phyloP scores from a whole-genome alignment of 2,113 vertebrate genomes.

The Dolichotis patagonum region DNA sequence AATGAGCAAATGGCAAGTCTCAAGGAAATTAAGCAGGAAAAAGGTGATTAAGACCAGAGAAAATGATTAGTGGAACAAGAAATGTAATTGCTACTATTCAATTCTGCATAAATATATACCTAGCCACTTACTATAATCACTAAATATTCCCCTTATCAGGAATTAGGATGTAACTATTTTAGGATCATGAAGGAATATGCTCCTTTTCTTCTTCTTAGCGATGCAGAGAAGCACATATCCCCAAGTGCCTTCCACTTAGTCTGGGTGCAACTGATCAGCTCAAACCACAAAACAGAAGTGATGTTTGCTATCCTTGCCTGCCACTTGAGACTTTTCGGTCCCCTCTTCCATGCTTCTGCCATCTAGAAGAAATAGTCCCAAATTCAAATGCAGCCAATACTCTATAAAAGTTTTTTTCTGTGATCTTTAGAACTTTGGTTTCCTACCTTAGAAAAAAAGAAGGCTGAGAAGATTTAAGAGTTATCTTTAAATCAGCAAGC shows the following conservation, averaged over 20 bases:
- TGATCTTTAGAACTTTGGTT: background rate
- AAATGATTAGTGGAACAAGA: background rate
- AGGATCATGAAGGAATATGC: background rate
- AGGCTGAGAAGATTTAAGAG: background rate
- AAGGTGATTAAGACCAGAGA: background rate
- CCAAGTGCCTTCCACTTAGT: background rate
- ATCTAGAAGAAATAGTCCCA: background rate
- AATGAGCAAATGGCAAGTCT: background rate
- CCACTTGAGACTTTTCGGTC: background rate
- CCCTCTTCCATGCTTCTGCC: background rate
- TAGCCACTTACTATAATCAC: background rate
- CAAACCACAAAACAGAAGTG: background rate
- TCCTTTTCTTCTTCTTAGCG: background rate
- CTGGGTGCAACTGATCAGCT: background rate
- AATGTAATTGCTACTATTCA: background rate
- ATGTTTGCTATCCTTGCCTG: background rate
- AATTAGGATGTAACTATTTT: background rate
- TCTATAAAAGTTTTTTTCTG: background rate
- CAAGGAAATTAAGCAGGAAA: slow-evolving; percentile 22
- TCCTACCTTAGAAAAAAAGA: background rate
- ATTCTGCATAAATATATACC: background rate
- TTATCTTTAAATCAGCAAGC: background rate
- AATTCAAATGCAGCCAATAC: background rate
- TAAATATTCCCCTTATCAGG: background rate
- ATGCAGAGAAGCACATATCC: background rate